phyloP scores from a whole-genome alignment of 1,140 invertebrate genomes.

The Pollicipes pollicipes region DNA sequence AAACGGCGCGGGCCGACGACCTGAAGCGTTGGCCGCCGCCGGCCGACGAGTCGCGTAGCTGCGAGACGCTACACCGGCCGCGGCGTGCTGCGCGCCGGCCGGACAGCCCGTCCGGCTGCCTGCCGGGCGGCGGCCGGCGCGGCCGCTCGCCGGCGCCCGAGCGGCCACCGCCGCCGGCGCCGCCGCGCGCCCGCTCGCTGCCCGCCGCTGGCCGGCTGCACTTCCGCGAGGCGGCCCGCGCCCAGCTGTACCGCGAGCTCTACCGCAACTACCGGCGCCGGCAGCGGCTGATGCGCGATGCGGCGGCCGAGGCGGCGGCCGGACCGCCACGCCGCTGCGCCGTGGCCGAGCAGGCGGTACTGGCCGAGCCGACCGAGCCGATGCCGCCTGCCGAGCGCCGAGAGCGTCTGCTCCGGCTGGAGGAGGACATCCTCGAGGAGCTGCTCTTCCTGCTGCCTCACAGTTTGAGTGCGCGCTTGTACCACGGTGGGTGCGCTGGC shows the following conservation, averaged over 20 bases:
- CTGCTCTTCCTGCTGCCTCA: background rate
- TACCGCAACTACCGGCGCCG: constrained; percentile 1
- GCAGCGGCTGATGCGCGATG: background rate
- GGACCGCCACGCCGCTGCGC: background rate
- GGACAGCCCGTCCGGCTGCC: background rate
- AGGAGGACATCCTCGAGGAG: constrained; percentile 5
- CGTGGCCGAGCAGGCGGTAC: background rate
- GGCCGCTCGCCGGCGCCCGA: too few species aligned
- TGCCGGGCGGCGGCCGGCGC: background rate
- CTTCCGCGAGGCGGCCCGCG: background rate
- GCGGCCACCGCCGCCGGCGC: background rate
- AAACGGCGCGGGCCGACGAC: background rate
- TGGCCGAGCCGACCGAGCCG: background rate
- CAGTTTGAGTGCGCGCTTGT: background rate
- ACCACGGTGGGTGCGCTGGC: background rate
- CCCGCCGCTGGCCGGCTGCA: background rate
- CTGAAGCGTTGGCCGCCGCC: too few species aligned
- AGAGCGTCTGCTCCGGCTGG: background rate
- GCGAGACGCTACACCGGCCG: background rate
- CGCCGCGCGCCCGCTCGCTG: constrained; percentile 9
- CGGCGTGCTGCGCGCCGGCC: too few species aligned
- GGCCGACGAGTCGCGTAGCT: background rate
- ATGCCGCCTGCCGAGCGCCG: background rate
- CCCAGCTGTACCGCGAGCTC: constrained; percentile 5
- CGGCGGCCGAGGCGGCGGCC: background rate